Percentiles rank a stretch among this genome's conserved stretches.
Evolutionary conservation across 1,140 invertebrate genomes (phyloP).

Genomic region (Drosophila oshimai): DNA sequence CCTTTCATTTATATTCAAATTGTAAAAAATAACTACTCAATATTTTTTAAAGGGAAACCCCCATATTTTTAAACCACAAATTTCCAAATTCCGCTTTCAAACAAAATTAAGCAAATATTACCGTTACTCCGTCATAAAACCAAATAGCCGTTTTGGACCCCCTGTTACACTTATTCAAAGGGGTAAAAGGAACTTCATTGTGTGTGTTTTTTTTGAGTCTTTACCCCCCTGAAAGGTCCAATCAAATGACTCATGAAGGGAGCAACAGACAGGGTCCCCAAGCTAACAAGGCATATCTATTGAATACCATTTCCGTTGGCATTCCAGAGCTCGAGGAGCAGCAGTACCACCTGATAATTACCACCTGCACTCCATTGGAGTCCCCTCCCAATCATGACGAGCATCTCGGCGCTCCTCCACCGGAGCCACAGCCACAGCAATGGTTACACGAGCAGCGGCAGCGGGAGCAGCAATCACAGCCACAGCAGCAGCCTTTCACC

Average conservation of each 20-base stretch:
- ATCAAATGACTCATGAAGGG: constrained; percentile 30
- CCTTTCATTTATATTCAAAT: not conserved
- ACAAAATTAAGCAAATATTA: not conserved
- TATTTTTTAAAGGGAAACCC: not conserved
- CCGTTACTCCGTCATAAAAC: not conserved
- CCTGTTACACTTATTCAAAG: not conserved
- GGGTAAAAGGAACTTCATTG: constrained; percentile 4
- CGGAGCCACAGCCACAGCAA: constrained; percentile 57
- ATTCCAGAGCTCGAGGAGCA: constrained; percentile 51
- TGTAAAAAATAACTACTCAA: not conserved
- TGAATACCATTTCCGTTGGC: constrained; percentile 66
- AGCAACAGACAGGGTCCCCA: not conserved
- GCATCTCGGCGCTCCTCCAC: constrained; percentile 68
- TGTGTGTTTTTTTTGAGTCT: not conserved
- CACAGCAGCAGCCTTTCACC: constrained; percentile 69
- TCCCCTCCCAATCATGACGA: constrained; percentile 44
- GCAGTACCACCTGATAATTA: constrained; percentile 46
- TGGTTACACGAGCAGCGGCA: constrained; percentile 62
- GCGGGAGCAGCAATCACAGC: constrained; percentile 64
- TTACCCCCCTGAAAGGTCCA: not conserved
- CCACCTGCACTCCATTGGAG: constrained; percentile 43
- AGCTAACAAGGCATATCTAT: constrained; percentile 68
- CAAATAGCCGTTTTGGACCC: not conserved
- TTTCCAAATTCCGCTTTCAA: not conserved
- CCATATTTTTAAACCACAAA: not conserved